Evolutionary conservation across 2,113 vertebrate genomes (phyloP).

Genomic region (Capricornis sumatraensis): DNA sequence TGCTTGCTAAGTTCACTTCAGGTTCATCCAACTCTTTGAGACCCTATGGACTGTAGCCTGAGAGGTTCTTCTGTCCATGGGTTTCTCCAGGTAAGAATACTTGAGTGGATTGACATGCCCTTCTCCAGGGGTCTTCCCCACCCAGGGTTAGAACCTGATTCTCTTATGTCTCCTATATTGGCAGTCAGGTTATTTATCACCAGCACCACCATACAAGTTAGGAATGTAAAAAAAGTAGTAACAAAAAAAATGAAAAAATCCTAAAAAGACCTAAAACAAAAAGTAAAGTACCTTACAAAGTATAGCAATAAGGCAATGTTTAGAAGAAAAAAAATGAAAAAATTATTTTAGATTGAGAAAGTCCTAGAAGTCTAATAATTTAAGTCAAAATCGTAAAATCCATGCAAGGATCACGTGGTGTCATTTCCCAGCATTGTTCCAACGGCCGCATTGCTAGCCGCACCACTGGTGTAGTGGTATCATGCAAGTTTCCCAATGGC

Average conservation of each 20-base stretch:
- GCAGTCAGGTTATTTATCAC: not conserved
- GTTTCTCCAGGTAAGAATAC: not conserved
- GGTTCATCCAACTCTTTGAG: not conserved
- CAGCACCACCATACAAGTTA: not conserved
- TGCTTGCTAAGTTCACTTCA: not conserved
- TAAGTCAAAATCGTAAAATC: not conserved
- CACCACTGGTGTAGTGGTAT: conserved; percentile 79
- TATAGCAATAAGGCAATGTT: not conserved
- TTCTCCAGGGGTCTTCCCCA: not conserved
- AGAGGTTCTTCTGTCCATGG: not conserved
- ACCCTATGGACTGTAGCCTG: not conserved
- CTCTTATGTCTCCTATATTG: not conserved
- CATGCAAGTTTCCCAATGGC: conserved; percentile 92
- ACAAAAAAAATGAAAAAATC: not conserved
- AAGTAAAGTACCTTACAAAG: not conserved
- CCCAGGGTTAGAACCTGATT: not conserved
- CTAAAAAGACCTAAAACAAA: not conserved
- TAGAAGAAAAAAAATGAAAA: not conserved
- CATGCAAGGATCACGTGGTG: not conserved
- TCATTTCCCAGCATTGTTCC: not conserved
- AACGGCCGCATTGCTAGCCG: rapidly evolving
- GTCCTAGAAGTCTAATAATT: not conserved
- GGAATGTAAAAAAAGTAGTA: not conserved
- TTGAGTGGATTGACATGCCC: not conserved
- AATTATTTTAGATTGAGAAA: not conserved